phyloP scores from a whole-genome alignment of 1,140 invertebrate species.

The Bombus huntii region DNA sequence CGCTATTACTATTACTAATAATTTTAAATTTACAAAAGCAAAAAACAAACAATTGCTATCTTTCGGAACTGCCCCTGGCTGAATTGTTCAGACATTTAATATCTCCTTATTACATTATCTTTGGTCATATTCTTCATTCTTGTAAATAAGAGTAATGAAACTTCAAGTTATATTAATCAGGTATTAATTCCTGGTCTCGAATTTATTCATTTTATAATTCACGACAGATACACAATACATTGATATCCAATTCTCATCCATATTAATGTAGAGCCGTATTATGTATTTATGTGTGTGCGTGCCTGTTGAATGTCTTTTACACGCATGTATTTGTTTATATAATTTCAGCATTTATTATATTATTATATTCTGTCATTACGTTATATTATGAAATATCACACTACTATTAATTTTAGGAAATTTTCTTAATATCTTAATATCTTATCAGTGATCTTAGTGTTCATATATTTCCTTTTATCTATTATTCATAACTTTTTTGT shows the following conservation, averaged over 20 bases:
- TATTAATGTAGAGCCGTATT: not conserved
- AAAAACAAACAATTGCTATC: slow-evolving; percentile 9
- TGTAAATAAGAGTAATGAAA: not conserved
- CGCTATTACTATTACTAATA: not conserved
- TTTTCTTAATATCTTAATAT: not conserved
- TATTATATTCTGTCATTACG: not conserved
- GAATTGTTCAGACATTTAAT: not conserved
- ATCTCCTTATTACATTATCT: not conserved
- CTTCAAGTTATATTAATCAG: not conserved
- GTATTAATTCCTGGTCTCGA: not conserved
- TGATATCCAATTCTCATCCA: not conserved
- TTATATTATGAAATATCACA: slow-evolving; percentile 11
- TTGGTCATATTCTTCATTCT: not conserved
- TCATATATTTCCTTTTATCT: not conserved
- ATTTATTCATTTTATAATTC: not conserved
- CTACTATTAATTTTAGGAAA: slow-evolving; percentile 4
- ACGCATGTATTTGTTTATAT: not conserved
- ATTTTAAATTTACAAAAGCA: not conserved
- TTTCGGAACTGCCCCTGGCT: slow-evolving; percentile 7
- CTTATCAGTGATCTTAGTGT: slow-evolving; percentile 7
- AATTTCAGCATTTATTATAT: not conserved
- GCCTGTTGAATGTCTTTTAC: not conserved
- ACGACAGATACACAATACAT: not conserved
- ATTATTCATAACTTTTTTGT: not conserved
- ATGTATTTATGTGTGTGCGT: not conserved